These are phyloP conservation scores for Hipposideros armiger DNA, from an alignment of 2,113 vertebrate genomes.

Conservation along the genomic window DNA sequence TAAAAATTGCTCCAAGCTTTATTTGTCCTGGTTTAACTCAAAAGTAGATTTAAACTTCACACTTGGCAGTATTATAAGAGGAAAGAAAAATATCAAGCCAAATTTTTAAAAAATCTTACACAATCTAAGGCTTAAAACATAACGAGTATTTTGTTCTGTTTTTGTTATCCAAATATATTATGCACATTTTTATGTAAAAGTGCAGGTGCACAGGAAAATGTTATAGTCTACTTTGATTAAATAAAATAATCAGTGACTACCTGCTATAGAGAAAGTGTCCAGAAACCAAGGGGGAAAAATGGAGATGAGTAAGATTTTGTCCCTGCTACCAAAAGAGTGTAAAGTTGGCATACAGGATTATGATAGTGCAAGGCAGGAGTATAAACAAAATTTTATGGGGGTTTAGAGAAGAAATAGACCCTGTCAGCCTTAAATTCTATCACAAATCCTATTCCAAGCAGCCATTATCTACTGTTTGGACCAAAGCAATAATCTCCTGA, in stretches of 20 bases:
- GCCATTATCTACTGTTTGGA: not conserved
- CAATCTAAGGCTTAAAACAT: slow-evolving; percentile 54
- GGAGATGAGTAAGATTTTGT: not conserved
- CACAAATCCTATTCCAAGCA: not conserved
- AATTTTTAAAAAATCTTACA: not conserved
- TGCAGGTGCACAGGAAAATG: not conserved
- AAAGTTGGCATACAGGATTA: not conserved
- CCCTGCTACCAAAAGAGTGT: not conserved
- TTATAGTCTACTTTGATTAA: slow-evolving; percentile 39
- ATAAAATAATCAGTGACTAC: not conserved
- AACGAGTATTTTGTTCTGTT: slow-evolving; percentile 14
- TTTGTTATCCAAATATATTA: slow-evolving; percentile 19
- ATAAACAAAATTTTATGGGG: not conserved
- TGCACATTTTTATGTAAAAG: not conserved
- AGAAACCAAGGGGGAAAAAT: not conserved
- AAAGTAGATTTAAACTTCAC: slow-evolving; percentile 68
- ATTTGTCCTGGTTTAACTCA: slow-evolving; percentile 72
- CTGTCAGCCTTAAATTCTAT: not conserved
- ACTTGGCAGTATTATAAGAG: slow-evolving; percentile 51
- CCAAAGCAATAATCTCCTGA: not conserved
- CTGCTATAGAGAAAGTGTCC: not conserved
- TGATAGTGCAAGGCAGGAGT: not conserved
- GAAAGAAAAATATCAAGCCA: slow-evolving; percentile 55
- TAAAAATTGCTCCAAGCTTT: slow-evolving; percentile 70
- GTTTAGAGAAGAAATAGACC: not conserved